These are phyloP conservation scores for Drosophila lowei DNA, from an alignment of 1,140 invertebrate genomes.

Conservation along the genomic window DNA sequence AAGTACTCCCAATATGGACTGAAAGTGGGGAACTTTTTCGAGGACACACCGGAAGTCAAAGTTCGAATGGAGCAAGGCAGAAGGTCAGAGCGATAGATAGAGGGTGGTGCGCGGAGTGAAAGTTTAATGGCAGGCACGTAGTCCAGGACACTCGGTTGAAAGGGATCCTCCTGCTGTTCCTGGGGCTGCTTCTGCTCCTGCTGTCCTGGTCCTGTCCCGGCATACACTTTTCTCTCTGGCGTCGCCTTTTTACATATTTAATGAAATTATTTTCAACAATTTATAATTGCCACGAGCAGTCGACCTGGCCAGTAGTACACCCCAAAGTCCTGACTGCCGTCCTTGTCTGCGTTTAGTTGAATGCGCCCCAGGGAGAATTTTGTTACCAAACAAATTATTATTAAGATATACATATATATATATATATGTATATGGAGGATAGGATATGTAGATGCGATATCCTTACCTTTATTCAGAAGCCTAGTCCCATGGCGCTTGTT, in stretches of 20 bases:
- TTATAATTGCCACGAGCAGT: constrained; percentile 79
- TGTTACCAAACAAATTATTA: constrained; percentile 66
- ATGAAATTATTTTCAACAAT: constrained; percentile 82
- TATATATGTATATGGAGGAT: constrained; percentile 10
- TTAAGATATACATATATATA: constrained; percentile 49
- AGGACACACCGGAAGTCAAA: constrained; percentile 65
- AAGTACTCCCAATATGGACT: constrained; percentile 16
- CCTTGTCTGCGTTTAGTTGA: constrained; percentile 65
- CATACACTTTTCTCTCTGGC: constrained; percentile 64
- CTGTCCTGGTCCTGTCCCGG: constrained; percentile 12
- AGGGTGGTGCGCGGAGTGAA: constrained; percentile 15
- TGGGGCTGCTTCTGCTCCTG: not conserved
- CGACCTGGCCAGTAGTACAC: constrained; percentile 2
- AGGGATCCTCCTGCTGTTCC: constrained; percentile 16
- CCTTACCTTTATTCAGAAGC: not conserved
- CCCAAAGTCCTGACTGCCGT: not conserved
- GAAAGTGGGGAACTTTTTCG: constrained; percentile 24
- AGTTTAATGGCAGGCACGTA: constrained; percentile 69
- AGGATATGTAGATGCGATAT: constrained; percentile 9
- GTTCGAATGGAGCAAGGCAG: constrained; percentile 31
- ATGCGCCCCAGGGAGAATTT: constrained; percentile 74
- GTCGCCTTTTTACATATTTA: constrained; percentile 78
- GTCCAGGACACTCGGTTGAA: constrained; percentile 6
- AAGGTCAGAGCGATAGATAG: constrained; percentile 30
- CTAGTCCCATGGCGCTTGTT: constrained; percentile 32